Conservation (phyloP, 2,888 invertebrate species). For the Escarpia spicata region DNA sequence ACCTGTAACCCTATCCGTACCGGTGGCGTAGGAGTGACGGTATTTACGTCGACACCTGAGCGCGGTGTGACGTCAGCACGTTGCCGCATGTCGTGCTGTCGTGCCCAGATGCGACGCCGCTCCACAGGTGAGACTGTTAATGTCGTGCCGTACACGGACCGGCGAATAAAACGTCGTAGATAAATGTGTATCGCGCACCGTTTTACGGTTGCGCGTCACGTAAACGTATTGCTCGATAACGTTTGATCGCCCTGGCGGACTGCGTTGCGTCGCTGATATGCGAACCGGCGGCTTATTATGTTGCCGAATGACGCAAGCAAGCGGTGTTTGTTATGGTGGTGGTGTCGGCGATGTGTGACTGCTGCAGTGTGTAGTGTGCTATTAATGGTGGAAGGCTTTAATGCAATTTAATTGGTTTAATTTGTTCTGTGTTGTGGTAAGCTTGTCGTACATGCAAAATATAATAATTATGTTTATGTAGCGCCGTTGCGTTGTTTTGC, state of each 20-base stretch:
- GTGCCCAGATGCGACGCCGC: not conserved
- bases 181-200: not conserved
- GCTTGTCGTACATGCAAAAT: not conserved
- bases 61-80: not conserved
- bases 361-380: not conserved
- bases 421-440: not conserved
- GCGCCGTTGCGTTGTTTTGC: too few relatives aligned
- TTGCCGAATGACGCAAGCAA: not conserved
- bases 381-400: not conserved
- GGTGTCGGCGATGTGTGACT: not conserved
- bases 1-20: not conserved
- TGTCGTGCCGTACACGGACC: not conserved
- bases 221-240: slow-evolving; percentile 9
- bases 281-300: not conserved
- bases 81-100: not conserved
- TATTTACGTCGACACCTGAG: not conserved
- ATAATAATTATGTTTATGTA: too few relatives aligned
- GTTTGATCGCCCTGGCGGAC: not conserved
- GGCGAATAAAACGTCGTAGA: not conserved
- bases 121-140: not conserved
- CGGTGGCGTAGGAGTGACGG: not conserved
- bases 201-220: not conserved
- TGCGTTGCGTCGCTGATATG: not conserved
- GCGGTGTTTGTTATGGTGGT: not conserved
- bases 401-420: not conserved